A percentile compares a stretch with the other conserved stretches of the same genome.
Conservation (phyloP, 2,888 invertebrate species). For the Aleiodes testaceus region DNA sequence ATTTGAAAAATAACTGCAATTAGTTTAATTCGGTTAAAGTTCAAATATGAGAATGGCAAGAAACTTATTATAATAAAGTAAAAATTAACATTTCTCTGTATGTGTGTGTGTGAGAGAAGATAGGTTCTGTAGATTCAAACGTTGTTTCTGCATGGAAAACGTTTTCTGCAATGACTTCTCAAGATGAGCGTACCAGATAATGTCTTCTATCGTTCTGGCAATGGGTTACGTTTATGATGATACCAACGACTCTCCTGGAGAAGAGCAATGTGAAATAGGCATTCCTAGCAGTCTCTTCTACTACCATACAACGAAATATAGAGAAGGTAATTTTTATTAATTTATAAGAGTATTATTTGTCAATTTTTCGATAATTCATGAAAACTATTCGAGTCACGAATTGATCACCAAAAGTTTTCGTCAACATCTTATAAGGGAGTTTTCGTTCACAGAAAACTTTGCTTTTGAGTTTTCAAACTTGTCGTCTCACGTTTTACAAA, state of each 20-base stretch:
- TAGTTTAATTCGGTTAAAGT: slow-evolving; percentile 7
- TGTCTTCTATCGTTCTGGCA: slow-evolving; percentile 4
- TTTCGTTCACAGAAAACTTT: too few species aligned
- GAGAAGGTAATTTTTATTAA: background rate
- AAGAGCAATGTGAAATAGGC: slow-evolving; percentile 16
- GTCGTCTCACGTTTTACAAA: too few species aligned
- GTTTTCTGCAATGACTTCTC: slow-evolving; percentile 1
- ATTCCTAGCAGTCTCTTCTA: background rate
- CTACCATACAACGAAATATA: background rate
- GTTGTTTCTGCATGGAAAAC: background rate
- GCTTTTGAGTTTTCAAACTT: too few species aligned
- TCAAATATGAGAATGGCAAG: background rate
- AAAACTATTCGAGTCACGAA: too few species aligned
- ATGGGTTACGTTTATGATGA: slow-evolving; percentile 18
- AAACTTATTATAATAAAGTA: background rate
- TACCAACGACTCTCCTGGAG: background rate
- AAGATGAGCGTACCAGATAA: slow-evolving; percentile 19
- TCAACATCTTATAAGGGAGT: too few species aligned
- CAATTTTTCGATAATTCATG: too few species aligned
- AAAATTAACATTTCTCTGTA: background rate
- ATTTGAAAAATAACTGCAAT: background rate
- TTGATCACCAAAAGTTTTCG: too few species aligned
- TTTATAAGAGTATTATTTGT: too few species aligned
- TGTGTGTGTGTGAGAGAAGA: background rate
- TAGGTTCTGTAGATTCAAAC: background rate